These are phyloP conservation scores for Acanthacorydalis orientalis DNA, from an alignment of 2,888 invertebrate species.

Conservation along the genomic window DNA sequence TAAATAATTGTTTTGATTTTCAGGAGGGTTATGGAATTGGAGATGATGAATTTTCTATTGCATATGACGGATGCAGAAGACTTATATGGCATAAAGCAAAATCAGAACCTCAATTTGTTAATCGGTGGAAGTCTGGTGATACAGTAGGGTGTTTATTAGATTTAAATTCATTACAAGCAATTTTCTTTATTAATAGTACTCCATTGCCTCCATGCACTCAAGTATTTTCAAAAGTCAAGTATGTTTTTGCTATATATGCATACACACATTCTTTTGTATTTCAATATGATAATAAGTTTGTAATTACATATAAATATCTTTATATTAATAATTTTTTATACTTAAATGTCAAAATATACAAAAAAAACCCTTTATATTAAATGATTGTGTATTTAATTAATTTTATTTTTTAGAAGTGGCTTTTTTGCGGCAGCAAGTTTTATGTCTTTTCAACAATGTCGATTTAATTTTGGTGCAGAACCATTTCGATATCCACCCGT, in stretches of 20 bases:
- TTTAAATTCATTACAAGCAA: constrained; percentile 48
- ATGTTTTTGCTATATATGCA: constrained; percentile 14
- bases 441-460: constrained; percentile 91
- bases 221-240: constrained; percentile 64
- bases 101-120: constrained; percentile 37
- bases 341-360: too few relatives aligned
- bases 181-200: constrained; percentile 72
- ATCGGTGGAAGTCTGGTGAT: constrained; percentile 71
- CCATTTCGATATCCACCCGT: constrained; percentile 63
- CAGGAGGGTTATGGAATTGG: constrained; percentile 93
- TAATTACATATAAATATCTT: too few relatives aligned
- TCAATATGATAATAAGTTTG: too few relatives aligned
- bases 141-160: constrained; percentile 74
- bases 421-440: constrained; percentile 92
- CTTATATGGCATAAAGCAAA: constrained; percentile 80
- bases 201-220: constrained; percentile 50
- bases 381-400: constrained; percentile 1
- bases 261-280: too few relatives aligned
- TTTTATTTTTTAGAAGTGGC: constrained; percentile 43
- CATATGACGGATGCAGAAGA: constrained; percentile 84
- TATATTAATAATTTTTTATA: too few relatives aligned
- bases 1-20: constrained; percentile 8
- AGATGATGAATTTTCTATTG: constrained; percentile 74
- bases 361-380: not conserved
- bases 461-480: constrained; percentile 77